phyloP scores from a whole-genome alignment of 1,140 invertebrate species.

The Drosophila repletoides region DNA sequence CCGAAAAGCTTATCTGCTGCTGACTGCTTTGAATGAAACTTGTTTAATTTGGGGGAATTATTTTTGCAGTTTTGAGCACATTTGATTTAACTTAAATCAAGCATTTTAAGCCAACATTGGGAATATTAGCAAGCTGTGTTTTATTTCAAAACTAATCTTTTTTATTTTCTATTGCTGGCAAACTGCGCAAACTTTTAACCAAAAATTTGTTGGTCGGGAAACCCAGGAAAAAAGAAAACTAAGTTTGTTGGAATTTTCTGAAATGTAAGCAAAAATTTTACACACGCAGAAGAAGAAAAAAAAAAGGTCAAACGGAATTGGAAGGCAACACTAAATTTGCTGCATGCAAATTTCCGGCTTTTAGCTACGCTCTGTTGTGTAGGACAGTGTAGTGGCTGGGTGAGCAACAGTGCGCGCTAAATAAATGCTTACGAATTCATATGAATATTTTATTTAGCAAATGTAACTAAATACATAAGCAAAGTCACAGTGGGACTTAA shows the following conservation, averaged over 20 bases:
- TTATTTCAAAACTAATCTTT: no score
- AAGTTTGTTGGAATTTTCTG: slow-evolving; percentile 52
- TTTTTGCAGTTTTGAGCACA: no score
- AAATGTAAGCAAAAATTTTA: slow-evolving; percentile 69
- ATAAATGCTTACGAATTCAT: slow-evolving; percentile 68
- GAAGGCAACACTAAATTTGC: slow-evolving; percentile 19
- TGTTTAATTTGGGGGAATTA: no score
- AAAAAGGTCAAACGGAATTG: slow-evolving; percentile 3
- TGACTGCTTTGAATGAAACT: no score
- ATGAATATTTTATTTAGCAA: slow-evolving; percentile 75
- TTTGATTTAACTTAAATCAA: no score
- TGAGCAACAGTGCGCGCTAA: slow-evolving; percentile 48
- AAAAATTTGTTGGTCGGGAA: no score
- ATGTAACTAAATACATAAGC: slow-evolving; percentile 69
- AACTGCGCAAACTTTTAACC: slow-evolving; percentile 58
- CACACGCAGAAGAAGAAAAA: slow-evolving; percentile 14
- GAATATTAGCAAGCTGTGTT: no score
- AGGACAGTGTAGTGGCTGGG: background rate
- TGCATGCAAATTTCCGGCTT: slow-evolving; percentile 55
- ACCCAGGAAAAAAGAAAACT: slow-evolving; percentile 1
- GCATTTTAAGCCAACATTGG: no score
- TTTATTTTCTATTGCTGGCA: no score
- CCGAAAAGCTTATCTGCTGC: no score
- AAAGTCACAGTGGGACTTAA: slow-evolving; percentile 19
- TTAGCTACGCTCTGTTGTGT: slow-evolving; percentile 26